phyloP scores from a whole-genome alignment of 1,140 invertebrate species.

The Apis florea region DNA sequence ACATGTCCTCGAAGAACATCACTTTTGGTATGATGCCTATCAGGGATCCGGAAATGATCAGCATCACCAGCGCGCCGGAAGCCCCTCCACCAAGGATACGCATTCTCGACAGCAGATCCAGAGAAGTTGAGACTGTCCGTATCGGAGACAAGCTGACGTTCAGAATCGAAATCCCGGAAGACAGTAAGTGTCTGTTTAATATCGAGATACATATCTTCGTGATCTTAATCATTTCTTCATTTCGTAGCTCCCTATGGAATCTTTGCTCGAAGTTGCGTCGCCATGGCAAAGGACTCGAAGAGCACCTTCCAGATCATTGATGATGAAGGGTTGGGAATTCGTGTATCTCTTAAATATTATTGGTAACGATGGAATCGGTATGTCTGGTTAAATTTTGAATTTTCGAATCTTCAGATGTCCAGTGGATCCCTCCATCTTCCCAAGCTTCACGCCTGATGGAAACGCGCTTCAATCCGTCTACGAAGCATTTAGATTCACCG shows the following conservation, averaged over 20 bases:
- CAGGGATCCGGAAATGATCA: constrained; percentile 96
- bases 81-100: constrained; percentile 96
- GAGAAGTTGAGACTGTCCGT: constrained; percentile 95
- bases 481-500: constrained; percentile 97
- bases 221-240: constrained; percentile 68
- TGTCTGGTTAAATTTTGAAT: constrained; percentile 7
- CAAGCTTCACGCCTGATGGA: constrained; percentile 92
- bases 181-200: constrained; percentile 86
- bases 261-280: constrained; percentile 96
- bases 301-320: constrained; percentile 98
- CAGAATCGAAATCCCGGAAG: constrained; percentile 97
- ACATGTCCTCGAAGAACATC: constrained; percentile 97
- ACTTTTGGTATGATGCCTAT: constrained; percentile 99
- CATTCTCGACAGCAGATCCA: constrained; percentile 90
- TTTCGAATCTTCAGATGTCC: constrained; percentile 86
- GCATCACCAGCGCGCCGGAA: constrained; percentile 96
- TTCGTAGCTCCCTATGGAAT: constrained; percentile 95
- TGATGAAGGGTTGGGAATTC: constrained; percentile 88
- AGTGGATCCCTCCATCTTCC: constrained; percentile 95
- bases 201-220: not conserved
- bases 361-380: no score
- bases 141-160: constrained; percentile 97
- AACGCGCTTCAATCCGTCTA: constrained; percentile 94
- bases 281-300: constrained; percentile 97
- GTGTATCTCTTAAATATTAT: not conserved